Conservation (phyloP, 2,797 vertebrate species). For the Enteromius paludinosus region DNA sequence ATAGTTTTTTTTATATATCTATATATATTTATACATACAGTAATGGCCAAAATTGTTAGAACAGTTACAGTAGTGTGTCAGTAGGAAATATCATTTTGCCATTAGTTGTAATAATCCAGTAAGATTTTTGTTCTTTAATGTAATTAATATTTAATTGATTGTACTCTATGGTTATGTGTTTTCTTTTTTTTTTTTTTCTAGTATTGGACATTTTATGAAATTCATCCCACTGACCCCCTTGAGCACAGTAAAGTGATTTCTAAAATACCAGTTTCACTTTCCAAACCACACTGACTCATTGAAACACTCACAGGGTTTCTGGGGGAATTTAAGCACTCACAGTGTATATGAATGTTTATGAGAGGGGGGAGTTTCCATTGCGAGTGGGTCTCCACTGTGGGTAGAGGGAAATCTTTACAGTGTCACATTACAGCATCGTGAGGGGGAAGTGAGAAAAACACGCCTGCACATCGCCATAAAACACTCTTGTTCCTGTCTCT, state of each 20-base stretch:
- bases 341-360: conserved; percentile 21
- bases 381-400: conserved; percentile 69
- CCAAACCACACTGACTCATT: conserved; percentile 33
- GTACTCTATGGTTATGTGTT: background rate
- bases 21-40: background rate
- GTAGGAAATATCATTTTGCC: too few species aligned
- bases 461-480: conserved; percentile 9
- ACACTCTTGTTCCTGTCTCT: conserved; percentile 26
- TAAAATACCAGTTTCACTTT: conserved; percentile 70
- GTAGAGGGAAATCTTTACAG: conserved; percentile 64
- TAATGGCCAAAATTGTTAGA: too few species aligned
- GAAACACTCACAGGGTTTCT: conserved; percentile 53
- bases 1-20: background rate
- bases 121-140: too few species aligned
- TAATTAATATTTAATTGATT: too few species aligned
- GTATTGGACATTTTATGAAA: background rate
- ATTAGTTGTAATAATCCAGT: too few species aligned
- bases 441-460: conserved; percentile 46
- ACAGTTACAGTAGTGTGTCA: too few species aligned
- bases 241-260: background rate
- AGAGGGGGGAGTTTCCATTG: conserved; percentile 58
- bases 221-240: too few species aligned
- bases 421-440: conserved; percentile 33
- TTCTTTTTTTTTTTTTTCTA: background rate
- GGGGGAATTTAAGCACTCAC: conserved; percentile 61